A percentile compares a stretch with the other conserved stretches of the same genome.
These are phyloP conservation scores for Caenorhabditis doughertyi DNA, from an alignment of 2,888 invertebrate genomes.

Conservation along the genomic window DNA sequence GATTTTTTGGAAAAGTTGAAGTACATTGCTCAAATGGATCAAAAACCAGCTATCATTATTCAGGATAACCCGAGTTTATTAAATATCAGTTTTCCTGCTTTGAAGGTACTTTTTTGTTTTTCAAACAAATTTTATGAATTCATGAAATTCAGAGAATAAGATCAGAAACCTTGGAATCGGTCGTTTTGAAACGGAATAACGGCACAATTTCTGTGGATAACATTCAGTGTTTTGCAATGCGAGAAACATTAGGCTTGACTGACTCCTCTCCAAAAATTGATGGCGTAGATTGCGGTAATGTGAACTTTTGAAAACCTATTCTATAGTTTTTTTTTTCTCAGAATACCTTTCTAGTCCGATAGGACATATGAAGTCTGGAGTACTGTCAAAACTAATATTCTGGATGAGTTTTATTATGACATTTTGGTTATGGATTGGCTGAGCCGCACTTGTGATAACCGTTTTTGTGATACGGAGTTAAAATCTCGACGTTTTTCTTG, in stretches of 20 bases:
- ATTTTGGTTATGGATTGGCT: too few species aligned
- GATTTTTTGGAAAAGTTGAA: not conserved
- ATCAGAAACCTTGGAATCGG: not conserved
- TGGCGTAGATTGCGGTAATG: not conserved
- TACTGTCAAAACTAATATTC: too few species aligned
- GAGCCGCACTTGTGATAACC: too few species aligned
- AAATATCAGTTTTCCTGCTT: not conserved
- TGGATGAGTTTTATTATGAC: too few species aligned
- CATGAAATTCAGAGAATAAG: not conserved
- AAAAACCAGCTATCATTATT: not conserved
- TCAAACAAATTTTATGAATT: not conserved
- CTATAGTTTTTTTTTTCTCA: too few species aligned
- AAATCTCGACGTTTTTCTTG: too few species aligned
- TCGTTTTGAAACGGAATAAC: not conserved
- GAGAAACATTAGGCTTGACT: not conserved
- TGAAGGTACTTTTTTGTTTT: not conserved
- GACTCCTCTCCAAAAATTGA: not conserved
- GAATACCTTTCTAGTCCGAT: too few species aligned
- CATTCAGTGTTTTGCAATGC: not conserved
- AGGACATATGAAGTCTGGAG: too few species aligned
- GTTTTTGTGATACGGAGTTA: too few species aligned
- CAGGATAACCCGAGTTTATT: not conserved
- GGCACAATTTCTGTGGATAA: not conserved
- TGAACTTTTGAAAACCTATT: not conserved
- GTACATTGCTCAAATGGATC: not conserved